Percentiles rank a stretch among this genome's conserved stretches.
Conservation (phyloP, 1,140 invertebrate genomes). For the Scaptodrosophila lebanonensis region DNA sequence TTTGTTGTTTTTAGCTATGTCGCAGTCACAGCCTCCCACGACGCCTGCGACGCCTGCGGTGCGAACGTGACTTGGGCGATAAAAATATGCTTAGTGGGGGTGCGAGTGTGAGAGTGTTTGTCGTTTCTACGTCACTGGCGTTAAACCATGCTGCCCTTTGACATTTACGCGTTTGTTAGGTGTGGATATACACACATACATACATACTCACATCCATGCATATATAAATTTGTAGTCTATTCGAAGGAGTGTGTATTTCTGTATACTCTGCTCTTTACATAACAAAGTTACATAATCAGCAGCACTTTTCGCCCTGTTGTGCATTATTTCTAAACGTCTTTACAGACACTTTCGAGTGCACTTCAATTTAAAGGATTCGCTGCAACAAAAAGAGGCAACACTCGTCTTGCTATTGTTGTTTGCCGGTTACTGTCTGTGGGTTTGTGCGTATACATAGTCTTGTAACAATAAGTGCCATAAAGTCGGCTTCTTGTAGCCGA, state of each 20-base stretch:
- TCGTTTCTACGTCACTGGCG: slow-evolving; percentile 42
- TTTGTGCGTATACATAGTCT: slow-evolving; percentile 10
- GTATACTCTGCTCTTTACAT: slow-evolving; percentile 35
- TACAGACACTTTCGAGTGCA: slow-evolving; percentile 42
- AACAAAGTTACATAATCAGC: slow-evolving; percentile 59
- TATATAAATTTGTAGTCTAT: background rate
- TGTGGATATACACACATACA: too few species aligned
- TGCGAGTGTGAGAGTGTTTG: slow-evolving; percentile 4
- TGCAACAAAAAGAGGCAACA: slow-evolving; percentile 17
- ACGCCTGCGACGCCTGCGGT: background rate
- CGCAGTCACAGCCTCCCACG: slow-evolving; percentile 29
- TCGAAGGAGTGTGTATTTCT: background rate
- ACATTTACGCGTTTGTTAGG: slow-evolving; percentile 44
- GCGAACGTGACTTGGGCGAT: slow-evolving; percentile 22
- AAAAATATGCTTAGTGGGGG: slow-evolving; percentile 8
- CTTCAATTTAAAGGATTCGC: slow-evolving; percentile 55
- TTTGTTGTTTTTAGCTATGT: slow-evolving; percentile 15
- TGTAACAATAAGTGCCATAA: background rate
- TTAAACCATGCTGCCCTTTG: slow-evolving; percentile 47
- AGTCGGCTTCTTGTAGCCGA: too few species aligned
- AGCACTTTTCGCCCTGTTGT: slow-evolving; percentile 24
- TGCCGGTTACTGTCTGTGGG: slow-evolving; percentile 2
- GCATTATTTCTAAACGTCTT: slow-evolving; percentile 11
- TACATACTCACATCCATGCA: slow-evolving; percentile 1
- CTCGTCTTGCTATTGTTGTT: slow-evolving; percentile 36